Conservation (phyloP, 2,797 vertebrate species). For the Sternotherus odoratus region DNA sequence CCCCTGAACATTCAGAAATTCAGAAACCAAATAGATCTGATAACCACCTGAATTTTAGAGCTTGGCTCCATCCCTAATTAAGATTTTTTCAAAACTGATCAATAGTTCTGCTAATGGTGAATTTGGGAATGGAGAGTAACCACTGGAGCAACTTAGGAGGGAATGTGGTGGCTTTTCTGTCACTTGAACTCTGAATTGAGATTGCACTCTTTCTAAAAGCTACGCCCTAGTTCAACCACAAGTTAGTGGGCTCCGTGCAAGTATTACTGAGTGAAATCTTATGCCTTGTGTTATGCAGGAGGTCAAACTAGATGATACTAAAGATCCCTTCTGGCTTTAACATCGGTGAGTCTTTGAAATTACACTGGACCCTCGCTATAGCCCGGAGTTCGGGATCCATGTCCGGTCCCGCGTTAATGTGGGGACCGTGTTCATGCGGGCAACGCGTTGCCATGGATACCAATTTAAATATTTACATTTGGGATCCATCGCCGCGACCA, state of each 20-base stretch:
- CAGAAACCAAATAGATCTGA: neutral
- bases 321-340: constrained; percentile 5
- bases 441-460: no score
- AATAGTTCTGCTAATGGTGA: neutral
- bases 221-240: neutral
- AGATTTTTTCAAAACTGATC: neutral
- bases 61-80: neutral
- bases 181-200: constrained; percentile 27
- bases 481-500: no score
- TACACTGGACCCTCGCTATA: neutral
- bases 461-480: no score
- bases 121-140: neutral
- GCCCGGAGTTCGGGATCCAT: no score
- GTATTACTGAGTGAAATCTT: neutral
- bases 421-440: no score
- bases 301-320: neutral
- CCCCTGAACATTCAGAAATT: neutral
- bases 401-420: no score
- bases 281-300: neutral
- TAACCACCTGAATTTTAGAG: neutral
- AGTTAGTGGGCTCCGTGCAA: neutral
- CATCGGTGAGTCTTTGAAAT: constrained; percentile 33
- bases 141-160: constrained; percentile 10
- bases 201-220: neutral
- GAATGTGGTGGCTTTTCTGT: neutral